Conservation (phyloP, 2,797 vertebrate species). For the Cyclopterus lumpus region DNA sequence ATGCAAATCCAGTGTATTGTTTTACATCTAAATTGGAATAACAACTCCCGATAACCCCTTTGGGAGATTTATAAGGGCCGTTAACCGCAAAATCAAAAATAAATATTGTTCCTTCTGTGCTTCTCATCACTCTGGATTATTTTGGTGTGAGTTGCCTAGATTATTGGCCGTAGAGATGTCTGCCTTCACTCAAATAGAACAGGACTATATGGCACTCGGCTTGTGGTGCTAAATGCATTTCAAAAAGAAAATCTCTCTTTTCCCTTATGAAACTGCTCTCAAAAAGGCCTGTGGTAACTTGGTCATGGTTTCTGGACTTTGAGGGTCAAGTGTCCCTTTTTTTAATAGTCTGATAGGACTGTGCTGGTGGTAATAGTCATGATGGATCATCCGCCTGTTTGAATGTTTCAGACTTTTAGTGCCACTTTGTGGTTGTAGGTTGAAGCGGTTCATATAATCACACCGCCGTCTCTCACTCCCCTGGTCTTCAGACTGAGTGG, state of each 20-base stretch:
- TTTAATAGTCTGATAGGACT: not conserved
- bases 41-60: not conserved
- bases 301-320: not conserved
- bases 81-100: not conserved
- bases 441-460: not conserved
- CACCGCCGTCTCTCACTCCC: conserved; percentile 6
- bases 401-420: not conserved
- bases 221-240: no score
- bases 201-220: not conserved
- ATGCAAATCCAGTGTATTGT: not conserved
- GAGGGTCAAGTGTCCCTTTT: not conserved
- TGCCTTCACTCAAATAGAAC: not conserved
- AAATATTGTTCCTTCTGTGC: not conserved
- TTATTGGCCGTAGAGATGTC: no score
- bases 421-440: conserved; percentile 49
- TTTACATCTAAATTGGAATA: not conserved
- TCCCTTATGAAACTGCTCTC: no score
- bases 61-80: not conserved
- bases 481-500: conserved; percentile 84
- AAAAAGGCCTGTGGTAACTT: not conserved
- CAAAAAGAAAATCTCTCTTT: not conserved
- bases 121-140: not conserved
- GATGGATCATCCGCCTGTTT: not conserved
- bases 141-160: no score
- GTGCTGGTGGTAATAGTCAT: not conserved